phyloP scores from a whole-genome alignment of 2,113 vertebrate genomes.

The Plectropomus leopardus region DNA sequence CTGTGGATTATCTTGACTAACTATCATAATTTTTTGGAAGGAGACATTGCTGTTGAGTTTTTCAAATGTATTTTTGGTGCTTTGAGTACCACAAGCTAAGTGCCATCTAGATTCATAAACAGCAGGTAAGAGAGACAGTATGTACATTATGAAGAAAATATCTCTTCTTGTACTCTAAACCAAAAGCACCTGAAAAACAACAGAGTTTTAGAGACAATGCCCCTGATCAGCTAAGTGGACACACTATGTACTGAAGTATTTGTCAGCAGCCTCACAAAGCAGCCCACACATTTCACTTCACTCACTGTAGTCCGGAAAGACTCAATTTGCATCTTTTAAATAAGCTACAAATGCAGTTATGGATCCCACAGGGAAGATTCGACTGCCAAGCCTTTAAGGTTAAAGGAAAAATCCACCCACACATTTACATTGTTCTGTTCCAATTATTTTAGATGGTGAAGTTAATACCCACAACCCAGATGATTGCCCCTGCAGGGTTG shows the following conservation, averaged over 20 bases:
- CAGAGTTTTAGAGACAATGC: not conserved
- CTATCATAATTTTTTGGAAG: too few species aligned
- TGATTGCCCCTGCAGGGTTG: not conserved
- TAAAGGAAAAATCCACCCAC: not conserved
- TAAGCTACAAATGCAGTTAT: slow-evolving; percentile 25
- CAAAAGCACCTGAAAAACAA: not conserved
- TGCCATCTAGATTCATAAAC: too few species aligned
- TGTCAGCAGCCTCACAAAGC: not conserved
- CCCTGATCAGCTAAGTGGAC: not conserved
- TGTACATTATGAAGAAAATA: too few species aligned
- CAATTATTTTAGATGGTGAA: not conserved
- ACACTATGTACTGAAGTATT: not conserved
- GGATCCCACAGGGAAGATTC: slow-evolving; percentile 24
- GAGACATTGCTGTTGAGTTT: too few species aligned
- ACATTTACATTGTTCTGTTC: not conserved
- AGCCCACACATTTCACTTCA: slow-evolving; percentile 19
- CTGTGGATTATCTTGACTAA: too few species aligned
- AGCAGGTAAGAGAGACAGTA: too few species aligned
- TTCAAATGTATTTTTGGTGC: too few species aligned
- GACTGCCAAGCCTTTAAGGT: slow-evolving; percentile 6
- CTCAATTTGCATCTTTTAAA: slow-evolving; percentile 21
- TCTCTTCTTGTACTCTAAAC: too few species aligned
- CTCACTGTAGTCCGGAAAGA: slow-evolving; percentile 1
- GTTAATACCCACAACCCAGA: not conserved
- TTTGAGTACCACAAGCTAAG: too few species aligned